Evolutionary conservation across 2,888 invertebrate genomes (phyloP).

Genomic region (Drymonia ruficornis): DNA sequence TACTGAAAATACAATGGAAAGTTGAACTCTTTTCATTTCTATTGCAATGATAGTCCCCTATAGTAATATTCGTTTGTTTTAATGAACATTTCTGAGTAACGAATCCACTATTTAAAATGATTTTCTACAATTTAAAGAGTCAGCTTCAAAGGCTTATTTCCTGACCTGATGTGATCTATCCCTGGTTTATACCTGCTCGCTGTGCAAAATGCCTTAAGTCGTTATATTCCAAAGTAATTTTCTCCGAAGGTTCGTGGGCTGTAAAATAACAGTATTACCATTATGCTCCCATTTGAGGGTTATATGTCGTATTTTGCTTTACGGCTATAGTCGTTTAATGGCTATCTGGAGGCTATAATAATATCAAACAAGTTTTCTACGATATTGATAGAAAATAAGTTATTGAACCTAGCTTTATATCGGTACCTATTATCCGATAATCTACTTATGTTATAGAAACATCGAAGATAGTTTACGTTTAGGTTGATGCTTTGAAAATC

Average conservation of each 20-base stretch:
- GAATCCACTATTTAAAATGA: no score
- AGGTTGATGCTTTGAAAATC: no score
- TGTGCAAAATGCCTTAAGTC: constrained; percentile 20
- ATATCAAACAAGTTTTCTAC: background rate
- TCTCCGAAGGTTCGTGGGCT: constrained; percentile 35
- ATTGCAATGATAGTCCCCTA: background rate
- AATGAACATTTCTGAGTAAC: no score
- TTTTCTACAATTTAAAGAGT: no score
- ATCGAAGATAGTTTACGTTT: no score
- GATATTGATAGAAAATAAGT: background rate
- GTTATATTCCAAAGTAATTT: constrained; percentile 33
- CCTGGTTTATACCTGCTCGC: background rate
- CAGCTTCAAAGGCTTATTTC: no score
- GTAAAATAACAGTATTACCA: constrained; percentile 45
- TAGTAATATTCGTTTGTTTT: no score
- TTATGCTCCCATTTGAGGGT: constrained; percentile 35
- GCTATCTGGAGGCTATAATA: constrained; percentile 24
- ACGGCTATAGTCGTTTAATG: constrained; percentile 39
- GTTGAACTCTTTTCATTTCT: background rate
- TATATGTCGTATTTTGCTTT: constrained; percentile 40
- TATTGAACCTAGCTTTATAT: background rate
- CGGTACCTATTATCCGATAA: no score
- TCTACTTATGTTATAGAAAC: no score
- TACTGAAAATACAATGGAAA: background rate
- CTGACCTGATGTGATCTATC: no score